Conservation (phyloP, 1,140 invertebrate species). For the Macrobrachium rosenbergii region DNA sequence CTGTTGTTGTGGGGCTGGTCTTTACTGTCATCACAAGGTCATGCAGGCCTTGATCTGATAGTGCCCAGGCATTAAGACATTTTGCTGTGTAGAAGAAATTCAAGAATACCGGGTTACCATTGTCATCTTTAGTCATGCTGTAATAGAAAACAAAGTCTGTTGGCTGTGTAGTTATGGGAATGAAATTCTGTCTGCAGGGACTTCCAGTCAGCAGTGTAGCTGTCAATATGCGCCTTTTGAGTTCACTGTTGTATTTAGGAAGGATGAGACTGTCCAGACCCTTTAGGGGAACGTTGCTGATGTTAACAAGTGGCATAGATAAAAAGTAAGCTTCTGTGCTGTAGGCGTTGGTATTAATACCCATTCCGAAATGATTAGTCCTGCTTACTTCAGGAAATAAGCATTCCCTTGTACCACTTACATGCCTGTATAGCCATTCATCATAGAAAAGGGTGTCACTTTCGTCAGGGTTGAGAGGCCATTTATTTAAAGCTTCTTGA, state of each 20-base stretch:
- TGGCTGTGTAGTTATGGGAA: background rate
- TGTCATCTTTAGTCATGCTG: background rate
- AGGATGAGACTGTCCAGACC: constrained; percentile 15
- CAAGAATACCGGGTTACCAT: background rate
- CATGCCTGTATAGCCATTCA: constrained; percentile 36
- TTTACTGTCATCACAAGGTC: background rate
- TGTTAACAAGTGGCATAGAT: constrained; percentile 11
- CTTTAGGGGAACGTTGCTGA: background rate
- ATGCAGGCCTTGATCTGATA: constrained; percentile 38
- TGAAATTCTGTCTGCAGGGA: constrained; percentile 23
- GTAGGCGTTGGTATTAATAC: background rate
- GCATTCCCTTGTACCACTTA: constrained; percentile 16
- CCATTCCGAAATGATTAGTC: constrained; percentile 21
- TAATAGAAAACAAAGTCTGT: constrained; percentile 47
- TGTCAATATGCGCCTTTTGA: background rate
- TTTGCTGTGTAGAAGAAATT: background rate
- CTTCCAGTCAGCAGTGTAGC: constrained; percentile 26
- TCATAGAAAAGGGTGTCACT: constrained; percentile 29
- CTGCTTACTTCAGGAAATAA: constrained; percentile 39
- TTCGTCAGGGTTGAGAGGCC: background rate
- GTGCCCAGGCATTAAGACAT: constrained; percentile 31
- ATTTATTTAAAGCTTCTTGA: constrained; percentile 28
- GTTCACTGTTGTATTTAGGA: background rate
- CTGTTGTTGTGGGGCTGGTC: background rate
- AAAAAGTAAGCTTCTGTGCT: background rate